phyloP scores from a whole-genome alignment of 2,797 vertebrate genomes.

The Erpetoichthys calabaricus region DNA sequence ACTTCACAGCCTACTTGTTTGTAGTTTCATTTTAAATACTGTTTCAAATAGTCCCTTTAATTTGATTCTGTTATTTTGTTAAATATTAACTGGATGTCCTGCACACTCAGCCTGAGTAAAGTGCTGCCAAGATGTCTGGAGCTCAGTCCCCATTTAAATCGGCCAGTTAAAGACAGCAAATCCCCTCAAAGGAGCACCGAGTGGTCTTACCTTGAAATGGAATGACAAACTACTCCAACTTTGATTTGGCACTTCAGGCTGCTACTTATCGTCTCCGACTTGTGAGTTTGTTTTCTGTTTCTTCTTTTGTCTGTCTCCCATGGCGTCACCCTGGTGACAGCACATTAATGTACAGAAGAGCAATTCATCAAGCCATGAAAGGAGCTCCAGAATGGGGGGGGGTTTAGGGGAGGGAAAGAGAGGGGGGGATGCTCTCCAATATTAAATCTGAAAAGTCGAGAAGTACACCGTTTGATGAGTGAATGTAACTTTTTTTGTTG shows the following conservation, averaged over 20 bases:
- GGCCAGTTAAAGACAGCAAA: no score
- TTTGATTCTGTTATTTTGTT: no score
- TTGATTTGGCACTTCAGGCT: slow-evolving; percentile 11
- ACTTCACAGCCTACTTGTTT: no score
- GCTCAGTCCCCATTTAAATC: no score
- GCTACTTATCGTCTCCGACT: slow-evolving; percentile 1
- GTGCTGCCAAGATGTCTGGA: no score
- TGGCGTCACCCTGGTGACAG: slow-evolving; percentile 35
- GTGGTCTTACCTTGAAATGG: slow-evolving; percentile 15
- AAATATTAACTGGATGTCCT: no score
- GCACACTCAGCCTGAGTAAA: no score
- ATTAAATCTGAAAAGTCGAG: slow-evolving; percentile 33
- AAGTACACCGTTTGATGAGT: slow-evolving; percentile 29
- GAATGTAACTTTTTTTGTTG: slow-evolving; percentile 14
- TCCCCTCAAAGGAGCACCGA: no score
- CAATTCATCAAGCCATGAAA: slow-evolving; percentile 36
- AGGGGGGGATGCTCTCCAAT: slow-evolving; percentile 8
- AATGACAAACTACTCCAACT: slow-evolving; percentile 15
- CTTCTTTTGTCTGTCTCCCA: slow-evolving; percentile 33
- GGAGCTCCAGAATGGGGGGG: slow-evolving; percentile 28
- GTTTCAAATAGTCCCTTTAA: no score
- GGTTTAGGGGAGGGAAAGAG: no score
- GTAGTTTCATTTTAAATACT: no score
- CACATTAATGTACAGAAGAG: slow-evolving; percentile 36
- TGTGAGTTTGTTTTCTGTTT: slow-evolving; percentile 32